Evolutionary conservation across 2,888 invertebrate species (phyloP), one percentile per base, ranked within the genome.

Genomic region (Drosophila colorata): DNA sequence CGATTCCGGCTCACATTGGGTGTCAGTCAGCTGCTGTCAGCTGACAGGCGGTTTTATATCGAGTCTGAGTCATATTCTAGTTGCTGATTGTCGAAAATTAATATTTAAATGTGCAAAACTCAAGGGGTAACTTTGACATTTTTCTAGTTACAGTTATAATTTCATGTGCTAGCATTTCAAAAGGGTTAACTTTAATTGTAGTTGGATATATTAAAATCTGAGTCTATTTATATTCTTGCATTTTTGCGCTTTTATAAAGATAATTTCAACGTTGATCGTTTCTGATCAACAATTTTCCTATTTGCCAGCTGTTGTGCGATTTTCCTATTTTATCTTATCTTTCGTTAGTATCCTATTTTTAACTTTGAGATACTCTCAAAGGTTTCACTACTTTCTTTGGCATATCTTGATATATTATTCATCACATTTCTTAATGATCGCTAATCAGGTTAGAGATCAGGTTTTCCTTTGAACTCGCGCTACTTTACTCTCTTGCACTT

Each of bases 1-100:
- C 44, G 16, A 59, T 53, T 40, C 38, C 11, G 33, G 49, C 18
- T 46, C 2, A 18, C 48, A 58, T 58, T 58, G 58, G 40, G 7
- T 20, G 16, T 28, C n/a, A 4, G 5, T 14, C n/a, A 33, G 33
- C 18, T 33, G 13, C 11, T 9, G 9, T 0, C 31, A 25, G 49
- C 57, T 31, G 11, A 0, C 31, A 25, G 9, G 14, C 41, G 35
- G n/a, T 14, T 23, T n/a, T 31, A 46, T 38, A 23, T 13, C 31
- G n/a, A 0, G 1, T 20, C 40, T 63, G 33, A 49, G 9, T 43
- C 67, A 51, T 43, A n/a, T 20, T 51, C 41, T 43, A 28, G 41
- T 67, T 63, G 16, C 16, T 28, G 23, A 28, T 60, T 43, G 11
- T 18, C 33, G 9, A 13, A 18, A 4, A 33, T 2, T 20, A 33